Conservation (phyloP, 2,113 vertebrate genomes). For the Eurypyga helias region DNA sequence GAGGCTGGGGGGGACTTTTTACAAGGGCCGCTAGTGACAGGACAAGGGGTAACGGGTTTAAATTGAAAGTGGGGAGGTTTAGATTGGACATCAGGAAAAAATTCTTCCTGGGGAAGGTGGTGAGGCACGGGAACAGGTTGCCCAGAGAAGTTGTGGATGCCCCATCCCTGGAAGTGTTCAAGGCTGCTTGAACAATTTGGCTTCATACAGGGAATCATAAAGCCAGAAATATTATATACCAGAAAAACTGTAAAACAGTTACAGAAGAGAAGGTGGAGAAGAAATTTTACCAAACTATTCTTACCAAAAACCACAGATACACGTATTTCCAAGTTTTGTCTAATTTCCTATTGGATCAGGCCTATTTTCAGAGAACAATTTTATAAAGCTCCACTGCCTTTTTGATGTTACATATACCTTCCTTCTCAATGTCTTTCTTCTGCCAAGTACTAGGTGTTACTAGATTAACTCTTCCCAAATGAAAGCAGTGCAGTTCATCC, state of each 20-base stretch:
- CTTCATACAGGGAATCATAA: background rate
- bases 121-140: no score
- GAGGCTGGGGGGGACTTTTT: no score
- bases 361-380: background rate
- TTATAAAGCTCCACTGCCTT: background rate
- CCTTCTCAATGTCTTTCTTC: background rate
- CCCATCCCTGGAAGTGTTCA: no score
- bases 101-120: no score
- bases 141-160: no score
- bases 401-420: background rate
- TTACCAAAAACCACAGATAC: background rate
- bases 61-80: no score
- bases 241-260: background rate
- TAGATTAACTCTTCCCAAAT: constrained; percentile 16
- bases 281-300: background rate
- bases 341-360: background rate
- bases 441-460: background rate
- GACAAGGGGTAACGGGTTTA: no score
- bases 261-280: background rate
- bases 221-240: background rate
- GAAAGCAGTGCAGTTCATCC: background rate
- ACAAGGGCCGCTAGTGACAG: no score
- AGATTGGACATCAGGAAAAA: no score
- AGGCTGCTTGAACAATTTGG: background rate
- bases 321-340: background rate